Conservation (phyloP, 2,797 vertebrate species). For the Taenioides sp. region DNA sequence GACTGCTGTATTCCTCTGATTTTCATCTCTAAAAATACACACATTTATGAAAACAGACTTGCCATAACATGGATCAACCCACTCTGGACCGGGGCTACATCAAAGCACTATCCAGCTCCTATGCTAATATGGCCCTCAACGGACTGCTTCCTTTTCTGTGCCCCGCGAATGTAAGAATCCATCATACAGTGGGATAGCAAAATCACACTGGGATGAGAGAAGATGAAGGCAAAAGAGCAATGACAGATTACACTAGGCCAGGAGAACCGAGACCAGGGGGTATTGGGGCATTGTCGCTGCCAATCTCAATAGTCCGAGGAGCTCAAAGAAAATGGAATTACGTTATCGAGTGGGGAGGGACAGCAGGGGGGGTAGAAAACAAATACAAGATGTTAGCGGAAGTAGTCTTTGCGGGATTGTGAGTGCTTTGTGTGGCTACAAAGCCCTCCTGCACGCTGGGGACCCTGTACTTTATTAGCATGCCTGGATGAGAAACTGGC, state of each 20-base stretch:
- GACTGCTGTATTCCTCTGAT: neutral
- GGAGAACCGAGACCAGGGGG: conserved; percentile 22
- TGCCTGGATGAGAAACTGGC: conserved; percentile 33
- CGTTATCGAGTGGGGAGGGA: conserved; percentile 31
- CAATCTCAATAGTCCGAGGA: conserved; percentile 37
- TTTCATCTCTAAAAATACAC: conserved; percentile 8
- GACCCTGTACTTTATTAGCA: conserved; percentile 45
- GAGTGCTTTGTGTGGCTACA: conserved; percentile 40
- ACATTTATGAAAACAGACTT: neutral
- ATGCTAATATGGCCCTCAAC: conserved; percentile 8
- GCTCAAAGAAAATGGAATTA: conserved; percentile 51
- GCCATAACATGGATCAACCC: neutral
- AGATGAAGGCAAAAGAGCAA: conserved; percentile 14
- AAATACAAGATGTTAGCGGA: conserved; percentile 13
- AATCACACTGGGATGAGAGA: conserved; percentile 19
- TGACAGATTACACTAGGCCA: conserved; percentile 43
- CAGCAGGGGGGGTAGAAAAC: conserved; percentile 12
- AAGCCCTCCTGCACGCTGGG: conserved; percentile 34
- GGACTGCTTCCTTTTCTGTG: neutral
- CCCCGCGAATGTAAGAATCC: conserved; percentile 10
- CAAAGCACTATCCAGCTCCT: conserved; percentile 1
- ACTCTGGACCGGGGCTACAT: conserved; percentile 5
- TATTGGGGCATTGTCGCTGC: conserved; percentile 34
- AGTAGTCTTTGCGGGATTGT: conserved; percentile 39
- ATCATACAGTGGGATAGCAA: conserved; percentile 23